Base-by-base conservation (phyloP, 2,888 invertebrate species). In the Aphodius sticticus region DNA sequence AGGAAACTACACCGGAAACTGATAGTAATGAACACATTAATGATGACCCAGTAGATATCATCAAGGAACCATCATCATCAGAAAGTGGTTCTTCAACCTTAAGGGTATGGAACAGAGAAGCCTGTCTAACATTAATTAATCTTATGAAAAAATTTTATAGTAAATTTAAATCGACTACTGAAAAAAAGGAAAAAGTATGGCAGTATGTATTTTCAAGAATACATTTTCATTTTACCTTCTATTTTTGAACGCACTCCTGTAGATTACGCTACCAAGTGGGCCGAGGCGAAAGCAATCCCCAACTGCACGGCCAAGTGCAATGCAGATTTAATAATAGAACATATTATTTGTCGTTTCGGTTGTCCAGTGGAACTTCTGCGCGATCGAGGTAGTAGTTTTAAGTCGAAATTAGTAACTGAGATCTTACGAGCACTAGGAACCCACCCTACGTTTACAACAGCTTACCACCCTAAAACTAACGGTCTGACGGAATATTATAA, bases 121-220 rank as follows among this genome's bases (percentile, higher is more conserved):
- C n/a, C n/a, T n/a, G n/a, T n/a, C n/a, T n/a, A n/a, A n/a, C 0
- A 84, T 85, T 79, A 35, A 16, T n/a, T 14, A 35, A 6, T 16
- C 5, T 1, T 12, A 6, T 14, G 76, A 37, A 77, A 77, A 37
- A 77, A 53, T 16, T 38, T 78, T n/a, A 78, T 78, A n/a, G 75
- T 78, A 14, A 76, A n/a, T n/a, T n/a, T n/a, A n/a, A n/a, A n/a
- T n/a, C n/a, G n/a, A n/a, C n/a, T n/a, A n/a, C n/a, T n/a, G n/a
- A n/a, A n/a, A n/a, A n/a, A n/a, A n/a, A n/a, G n/a, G n/a, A n/a
- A n/a, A n/a, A n/a, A n/a, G n/a, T n/a, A n/a, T n/a, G n/a, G n/a
- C n/a, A n/a, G n/a, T n/a, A n/a, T n/a, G n/a, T n/a, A n/a, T n/a
- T n/a, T n/a, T n/a, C n/a, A n/a, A n/a, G n/a, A n/a, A n/a, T n/a